Evolutionary conservation across 2,113 vertebrate species (phyloP).

Genomic region (Panthera tigris): DNA sequence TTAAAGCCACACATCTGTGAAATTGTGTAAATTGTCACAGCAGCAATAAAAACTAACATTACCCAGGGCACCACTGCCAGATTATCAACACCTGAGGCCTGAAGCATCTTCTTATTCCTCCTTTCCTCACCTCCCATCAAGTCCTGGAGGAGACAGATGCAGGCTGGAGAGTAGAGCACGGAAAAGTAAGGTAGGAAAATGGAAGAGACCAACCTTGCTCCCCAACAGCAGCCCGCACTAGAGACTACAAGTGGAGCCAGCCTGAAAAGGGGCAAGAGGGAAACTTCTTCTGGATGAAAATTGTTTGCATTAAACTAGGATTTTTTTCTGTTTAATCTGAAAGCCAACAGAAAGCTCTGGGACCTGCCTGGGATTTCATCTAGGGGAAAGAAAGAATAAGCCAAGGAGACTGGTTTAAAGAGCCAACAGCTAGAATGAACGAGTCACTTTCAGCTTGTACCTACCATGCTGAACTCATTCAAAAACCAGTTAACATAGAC

Average conservation of each 20-base stretch:
- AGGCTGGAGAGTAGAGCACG: background rate
- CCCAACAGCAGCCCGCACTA: accelerated
- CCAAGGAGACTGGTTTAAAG: background rate
- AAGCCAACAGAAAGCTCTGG: background rate
- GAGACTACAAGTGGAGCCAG: background rate
- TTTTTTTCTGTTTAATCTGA: background rate
- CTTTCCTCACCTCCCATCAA: background rate
- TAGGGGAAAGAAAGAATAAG: background rate
- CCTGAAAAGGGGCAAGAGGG: background rate
- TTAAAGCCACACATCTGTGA: background rate
- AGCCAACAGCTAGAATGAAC: background rate
- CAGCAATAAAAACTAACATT: background rate
- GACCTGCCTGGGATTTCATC: background rate
- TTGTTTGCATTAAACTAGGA: background rate
- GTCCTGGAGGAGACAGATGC: background rate
- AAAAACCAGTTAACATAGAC: background rate
- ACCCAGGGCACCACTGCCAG: background rate
- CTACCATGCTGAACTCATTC: background rate
- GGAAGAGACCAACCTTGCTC: background rate
- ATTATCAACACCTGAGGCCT: background rate
- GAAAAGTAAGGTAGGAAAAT: background rate
- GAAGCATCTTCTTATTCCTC: background rate
- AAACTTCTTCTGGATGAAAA: background rate
- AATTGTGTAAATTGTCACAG: background rate
- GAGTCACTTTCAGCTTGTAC: background rate